Conservation (phyloP, 1,140 invertebrate species). For the Elysia chlorotica region DNA sequence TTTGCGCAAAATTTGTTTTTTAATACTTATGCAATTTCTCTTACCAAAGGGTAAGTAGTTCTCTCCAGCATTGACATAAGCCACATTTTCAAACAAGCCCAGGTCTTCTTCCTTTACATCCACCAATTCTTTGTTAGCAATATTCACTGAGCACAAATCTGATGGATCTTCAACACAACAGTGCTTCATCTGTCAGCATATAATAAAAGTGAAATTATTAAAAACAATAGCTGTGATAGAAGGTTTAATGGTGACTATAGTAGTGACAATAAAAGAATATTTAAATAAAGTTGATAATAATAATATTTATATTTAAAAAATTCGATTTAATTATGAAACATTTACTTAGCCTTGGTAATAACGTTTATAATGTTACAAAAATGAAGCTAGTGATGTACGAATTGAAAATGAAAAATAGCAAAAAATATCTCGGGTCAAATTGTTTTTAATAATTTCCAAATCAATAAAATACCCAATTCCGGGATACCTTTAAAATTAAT, state of each 20-base stretch:
- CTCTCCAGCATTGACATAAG: slow-evolving; percentile 60
- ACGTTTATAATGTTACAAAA: not conserved
- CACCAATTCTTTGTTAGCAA: slow-evolving; percentile 48
- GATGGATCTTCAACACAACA: slow-evolving; percentile 60
- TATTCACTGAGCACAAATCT: slow-evolving; percentile 58
- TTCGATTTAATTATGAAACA: not conserved
- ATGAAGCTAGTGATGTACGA: too few species aligned
- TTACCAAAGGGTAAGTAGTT: slow-evolving; percentile 58
- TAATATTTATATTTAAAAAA: not conserved
- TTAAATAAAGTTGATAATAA: not conserved
- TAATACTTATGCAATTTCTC: too few species aligned
- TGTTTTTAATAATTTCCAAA: too few species aligned
- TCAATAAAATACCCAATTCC: too few species aligned
- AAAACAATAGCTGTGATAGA: not conserved
- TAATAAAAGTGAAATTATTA: slow-evolving; percentile 1
- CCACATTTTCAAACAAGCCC: slow-evolving; percentile 59
- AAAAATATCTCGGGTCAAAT: too few species aligned
- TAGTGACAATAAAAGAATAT: not conserved
- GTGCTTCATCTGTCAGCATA: slow-evolving; percentile 58
- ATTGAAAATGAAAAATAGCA: too few species aligned
- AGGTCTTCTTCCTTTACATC: slow-evolving; percentile 59
- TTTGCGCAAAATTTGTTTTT: too few species aligned
- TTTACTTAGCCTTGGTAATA: not conserved
- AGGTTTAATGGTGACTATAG: not conserved
- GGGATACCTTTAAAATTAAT: too few species aligned